Base-by-base conservation (phyloP, 2,113 vertebrate species). In the Phyllopteryx taeniolatus region DNA sequence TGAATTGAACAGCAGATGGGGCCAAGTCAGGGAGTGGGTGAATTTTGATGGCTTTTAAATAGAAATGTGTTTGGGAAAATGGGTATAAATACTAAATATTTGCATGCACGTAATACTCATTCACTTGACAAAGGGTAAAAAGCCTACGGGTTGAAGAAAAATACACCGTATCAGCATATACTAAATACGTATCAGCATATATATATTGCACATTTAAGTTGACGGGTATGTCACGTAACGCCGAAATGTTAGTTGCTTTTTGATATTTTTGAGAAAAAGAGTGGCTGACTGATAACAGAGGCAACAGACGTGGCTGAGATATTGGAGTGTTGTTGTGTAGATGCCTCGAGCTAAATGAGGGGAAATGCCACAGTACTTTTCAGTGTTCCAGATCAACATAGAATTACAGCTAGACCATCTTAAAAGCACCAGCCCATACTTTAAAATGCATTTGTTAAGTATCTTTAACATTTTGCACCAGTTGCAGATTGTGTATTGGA, bases 341-440 rank as follows among this genome's bases (percentile, higher is more conserved):
- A 49, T 73, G 83, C 81, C 81, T 68, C 22, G 79, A 83, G 86
- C 85, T 71, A 83, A 79, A 86, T 51, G 73, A 78, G 68, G 64
- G 60, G 53, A 39, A 86, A 76, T 79, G 80, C 82, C 80, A 76
- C 76, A 68, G 69, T 64, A 78, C 66, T 76, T 78, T 80, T 74
- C 70, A 79, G 43, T 67, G 69, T 78, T 70, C 54, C 44, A 35
- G 20, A 17, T 74, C 59, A 13, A 56, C 20, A 8, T 39, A 53
- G 31, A 64, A 57, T 68, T 74, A 68, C 46, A 71, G 70, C 73
- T 67, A 22, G 11, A 75, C 68, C 54, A 63, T 44, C 44, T 74
- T 46, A 59, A 74, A 42, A 49, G 56, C 51, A 69, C 0, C 35
- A 62, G 78, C 17, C 22, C 63, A 27, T 64, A 54, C 44, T 20